A percentile compares a stretch with the other conserved stretches of the same genome.
Evolutionary conservation across 2,888 invertebrate genomes (phyloP).

Genomic region (Apeira syringaria): DNA sequence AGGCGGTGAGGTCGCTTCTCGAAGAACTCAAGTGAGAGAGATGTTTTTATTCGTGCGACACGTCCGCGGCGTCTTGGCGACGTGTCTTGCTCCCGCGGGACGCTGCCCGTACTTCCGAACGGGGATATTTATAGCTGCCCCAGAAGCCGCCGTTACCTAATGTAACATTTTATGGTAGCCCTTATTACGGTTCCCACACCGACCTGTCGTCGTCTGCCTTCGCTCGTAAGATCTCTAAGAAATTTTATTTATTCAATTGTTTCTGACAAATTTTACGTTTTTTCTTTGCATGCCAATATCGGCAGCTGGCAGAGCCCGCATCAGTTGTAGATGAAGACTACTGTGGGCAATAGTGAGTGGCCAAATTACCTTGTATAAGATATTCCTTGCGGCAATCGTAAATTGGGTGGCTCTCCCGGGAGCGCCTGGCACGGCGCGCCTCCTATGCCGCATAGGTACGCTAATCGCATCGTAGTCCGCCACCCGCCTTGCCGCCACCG

Average conservation of each 20-base stretch:
- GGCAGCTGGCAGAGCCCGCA: slow-evolving; percentile 27
- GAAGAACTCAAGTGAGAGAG: slow-evolving; percentile 51
- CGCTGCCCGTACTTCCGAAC: slow-evolving; percentile 79
- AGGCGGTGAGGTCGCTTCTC: slow-evolving; percentile 48
- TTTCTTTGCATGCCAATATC: slow-evolving; percentile 36
- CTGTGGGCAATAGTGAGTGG: slow-evolving; percentile 62
- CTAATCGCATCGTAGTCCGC: slow-evolving; percentile 66
- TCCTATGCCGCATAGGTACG: slow-evolving; percentile 65
- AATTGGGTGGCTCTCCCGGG: slow-evolving; percentile 63
- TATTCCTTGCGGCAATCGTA: slow-evolving; percentile 80
- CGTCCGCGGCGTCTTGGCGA: slow-evolving; percentile 71
- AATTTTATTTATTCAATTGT: slow-evolving; percentile 65
- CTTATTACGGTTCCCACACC: slow-evolving; percentile 77
- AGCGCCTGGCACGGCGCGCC: slow-evolving; percentile 48
- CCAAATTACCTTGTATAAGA: slow-evolving; percentile 70
- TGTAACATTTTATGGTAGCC: slow-evolving; percentile 82
- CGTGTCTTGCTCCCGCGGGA: slow-evolving; percentile 78
- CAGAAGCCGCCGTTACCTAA: slow-evolving; percentile 82
- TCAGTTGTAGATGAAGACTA: slow-evolving; percentile 29
- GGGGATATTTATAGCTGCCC: slow-evolving; percentile 82
- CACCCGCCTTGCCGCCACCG: slow-evolving; percentile 37
- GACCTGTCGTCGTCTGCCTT: slow-evolving; percentile 58
- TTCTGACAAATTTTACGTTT: slow-evolving; percentile 42
- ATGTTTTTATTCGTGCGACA: slow-evolving; percentile 79
- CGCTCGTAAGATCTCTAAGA: slow-evolving; percentile 40